phyloP scores from a whole-genome alignment of 23 tunicate genomes.

The Styela clava region DNA sequence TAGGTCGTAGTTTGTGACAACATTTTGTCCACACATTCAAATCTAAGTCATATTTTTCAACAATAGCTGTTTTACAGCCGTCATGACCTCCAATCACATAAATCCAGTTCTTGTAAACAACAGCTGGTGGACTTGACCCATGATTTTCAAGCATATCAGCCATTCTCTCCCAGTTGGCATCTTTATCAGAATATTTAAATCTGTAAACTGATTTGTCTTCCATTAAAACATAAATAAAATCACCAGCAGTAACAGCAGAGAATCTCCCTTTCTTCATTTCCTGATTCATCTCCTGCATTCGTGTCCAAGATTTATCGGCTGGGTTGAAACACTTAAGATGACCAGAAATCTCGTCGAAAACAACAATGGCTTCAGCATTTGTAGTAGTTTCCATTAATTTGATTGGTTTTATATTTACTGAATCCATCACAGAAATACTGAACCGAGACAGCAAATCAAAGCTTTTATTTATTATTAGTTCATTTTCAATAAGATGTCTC shows the following conservation, averaged over 20 bases:
- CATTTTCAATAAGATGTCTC: neutral
- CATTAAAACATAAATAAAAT: neutral
- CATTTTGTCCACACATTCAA: neutral
- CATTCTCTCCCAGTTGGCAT: neutral
- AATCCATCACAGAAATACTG: neutral
- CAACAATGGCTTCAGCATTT: no score
- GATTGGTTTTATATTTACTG: neutral
- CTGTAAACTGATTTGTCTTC: neutral
- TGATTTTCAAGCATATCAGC: neutral
- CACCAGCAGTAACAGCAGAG: neutral
- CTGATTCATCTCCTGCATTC: no score
- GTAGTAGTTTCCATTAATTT: neutral
- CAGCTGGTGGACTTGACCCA: neutral
- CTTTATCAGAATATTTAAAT: neutral
- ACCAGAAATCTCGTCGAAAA: neutral
- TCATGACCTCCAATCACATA: neutral
- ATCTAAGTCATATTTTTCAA: neutral
- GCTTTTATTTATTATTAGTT: neutral
- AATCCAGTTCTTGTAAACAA: neutral
- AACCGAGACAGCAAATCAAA: neutral
- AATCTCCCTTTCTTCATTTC: neutral
- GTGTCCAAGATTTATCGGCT: no score
- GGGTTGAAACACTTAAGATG: neutral
- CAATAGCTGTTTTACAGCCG: neutral
- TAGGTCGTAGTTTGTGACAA: neutral